phyloP scores from a whole-genome alignment of 2,888 invertebrate genomes.

The Dromius quadrimaculatus region DNA sequence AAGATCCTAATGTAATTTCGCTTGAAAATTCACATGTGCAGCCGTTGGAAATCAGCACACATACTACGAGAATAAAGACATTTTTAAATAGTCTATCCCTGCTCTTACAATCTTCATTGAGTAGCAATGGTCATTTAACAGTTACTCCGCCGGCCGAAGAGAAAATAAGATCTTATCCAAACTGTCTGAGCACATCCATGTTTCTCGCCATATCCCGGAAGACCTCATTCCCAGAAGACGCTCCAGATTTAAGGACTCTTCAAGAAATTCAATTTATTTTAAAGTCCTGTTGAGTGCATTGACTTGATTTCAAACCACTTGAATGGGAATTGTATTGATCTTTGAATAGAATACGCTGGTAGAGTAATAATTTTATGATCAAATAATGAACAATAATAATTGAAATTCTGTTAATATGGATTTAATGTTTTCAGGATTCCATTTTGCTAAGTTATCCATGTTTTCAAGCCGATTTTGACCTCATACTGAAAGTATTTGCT shows the following conservation, averaged over 20 bases:
- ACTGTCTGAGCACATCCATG: slow-evolving; percentile 33
- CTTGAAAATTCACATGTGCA: no score
- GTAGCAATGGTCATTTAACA: slow-evolving; percentile 34
- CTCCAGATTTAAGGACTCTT: slow-evolving; percentile 42
- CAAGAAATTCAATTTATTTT: slow-evolving; percentile 45
- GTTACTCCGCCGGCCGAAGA: slow-evolving; percentile 18
- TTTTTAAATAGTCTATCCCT: slow-evolving; percentile 20
- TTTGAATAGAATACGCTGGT: no score
- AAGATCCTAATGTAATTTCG: not conserved
- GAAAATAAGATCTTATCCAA: slow-evolving; percentile 40
- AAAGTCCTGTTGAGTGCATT: slow-evolving; percentile 28
- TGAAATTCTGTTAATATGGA: no score
- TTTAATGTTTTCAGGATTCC: no score
- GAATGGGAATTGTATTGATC: no score
- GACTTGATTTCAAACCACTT: slow-evolving; percentile 30
- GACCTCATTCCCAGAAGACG: slow-evolving; percentile 12
- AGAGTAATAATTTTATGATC: no score
- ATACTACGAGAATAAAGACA: slow-evolving; percentile 9
- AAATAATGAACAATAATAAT: no score
- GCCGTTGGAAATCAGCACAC: no score
- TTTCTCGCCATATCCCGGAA: slow-evolving; percentile 2
- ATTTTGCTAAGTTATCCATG: no score
- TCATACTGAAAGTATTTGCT: no score
- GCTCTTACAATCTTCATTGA: slow-evolving; percentile 33
- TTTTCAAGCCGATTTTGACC: no score